Percentiles rank a stretch among this genome's conserved stretches.
phyloP scores from a whole-genome alignment of 2,113 vertebrate genomes.

The Dinomys branickii region DNA sequence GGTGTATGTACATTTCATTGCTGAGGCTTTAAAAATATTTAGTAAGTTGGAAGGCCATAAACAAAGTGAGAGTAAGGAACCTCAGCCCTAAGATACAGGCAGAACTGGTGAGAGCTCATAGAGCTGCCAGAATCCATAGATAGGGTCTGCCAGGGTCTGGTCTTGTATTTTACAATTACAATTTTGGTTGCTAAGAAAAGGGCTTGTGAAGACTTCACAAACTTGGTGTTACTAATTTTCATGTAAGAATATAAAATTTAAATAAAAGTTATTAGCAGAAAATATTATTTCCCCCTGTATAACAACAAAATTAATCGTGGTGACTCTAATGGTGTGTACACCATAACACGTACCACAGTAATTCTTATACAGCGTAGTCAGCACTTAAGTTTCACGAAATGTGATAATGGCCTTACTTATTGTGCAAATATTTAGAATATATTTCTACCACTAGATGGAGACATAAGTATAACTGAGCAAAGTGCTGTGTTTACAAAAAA shows the following conservation, averaged over 20 bases:
- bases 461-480: not conserved
- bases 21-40: not conserved
- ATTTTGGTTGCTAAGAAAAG: not conserved
- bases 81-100: not conserved
- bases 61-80: not conserved
- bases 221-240: not conserved
- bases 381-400: not conserved
- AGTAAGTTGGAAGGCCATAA: not conserved
- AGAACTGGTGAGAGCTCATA: not conserved
- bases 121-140: not conserved
- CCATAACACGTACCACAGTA: not conserved
- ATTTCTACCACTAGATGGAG: slow-evolving; percentile 60
- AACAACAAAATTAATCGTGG: not conserved
- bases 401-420: not conserved
- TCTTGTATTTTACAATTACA: not conserved
- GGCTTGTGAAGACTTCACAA: not conserved
- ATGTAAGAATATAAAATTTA: not conserved
- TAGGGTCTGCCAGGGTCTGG: not conserved
- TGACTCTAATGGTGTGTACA: not conserved
- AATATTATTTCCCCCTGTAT: not conserved
- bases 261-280: not conserved
- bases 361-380: not conserved
- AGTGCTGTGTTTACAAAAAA: not conserved
- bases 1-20: not conserved
- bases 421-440: not conserved